Evolutionary conservation across 1,140 invertebrate genomes (phyloP).

Genomic region (Drosophila kanapiae): DNA sequence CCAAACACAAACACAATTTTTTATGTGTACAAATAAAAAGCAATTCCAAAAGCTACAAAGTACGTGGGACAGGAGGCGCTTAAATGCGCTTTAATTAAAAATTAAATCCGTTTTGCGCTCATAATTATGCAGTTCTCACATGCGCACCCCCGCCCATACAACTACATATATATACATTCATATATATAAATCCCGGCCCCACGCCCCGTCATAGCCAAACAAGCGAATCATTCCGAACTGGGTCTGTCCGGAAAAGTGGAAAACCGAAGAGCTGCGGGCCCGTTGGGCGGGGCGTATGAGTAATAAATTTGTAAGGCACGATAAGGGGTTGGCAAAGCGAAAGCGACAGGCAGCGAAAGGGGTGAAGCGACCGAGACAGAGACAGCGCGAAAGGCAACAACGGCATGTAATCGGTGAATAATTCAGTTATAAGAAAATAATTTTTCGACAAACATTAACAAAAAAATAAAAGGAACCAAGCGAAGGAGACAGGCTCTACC

Average conservation of each 20-base stretch:
- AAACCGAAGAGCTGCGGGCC: conserved; percentile 42
- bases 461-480: conserved; percentile 59
- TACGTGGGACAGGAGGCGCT: conserved; percentile 28
- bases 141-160: conserved; percentile 33
- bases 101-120: conserved; percentile 74
- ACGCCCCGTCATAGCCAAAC: conserved; percentile 1
- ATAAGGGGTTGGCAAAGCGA: conserved; percentile 62
- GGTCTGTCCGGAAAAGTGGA: conserved; percentile 51
- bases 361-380: conserved; percentile 22
- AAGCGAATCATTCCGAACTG: conserved; percentile 57
- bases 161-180: background rate
- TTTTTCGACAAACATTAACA: conserved; percentile 77
- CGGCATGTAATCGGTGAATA: conserved; percentile 77
- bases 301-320: conserved; percentile 63
- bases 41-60: conserved; percentile 27
- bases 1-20: conserved; percentile 23
- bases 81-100: conserved; percentile 77
- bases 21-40: conserved; percentile 16
- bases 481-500: conserved; percentile 52
- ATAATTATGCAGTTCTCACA: conserved; percentile 77
- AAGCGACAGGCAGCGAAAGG: conserved; percentile 33
- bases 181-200: conserved; percentile 5
- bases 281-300: conserved; percentile 59
- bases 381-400: conserved; percentile 23
- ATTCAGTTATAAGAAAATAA: conserved; percentile 85